Evolutionary conservation across 2,888 invertebrate genomes (phyloP).

Genomic region (Sminthurides aquaticus): DNA sequence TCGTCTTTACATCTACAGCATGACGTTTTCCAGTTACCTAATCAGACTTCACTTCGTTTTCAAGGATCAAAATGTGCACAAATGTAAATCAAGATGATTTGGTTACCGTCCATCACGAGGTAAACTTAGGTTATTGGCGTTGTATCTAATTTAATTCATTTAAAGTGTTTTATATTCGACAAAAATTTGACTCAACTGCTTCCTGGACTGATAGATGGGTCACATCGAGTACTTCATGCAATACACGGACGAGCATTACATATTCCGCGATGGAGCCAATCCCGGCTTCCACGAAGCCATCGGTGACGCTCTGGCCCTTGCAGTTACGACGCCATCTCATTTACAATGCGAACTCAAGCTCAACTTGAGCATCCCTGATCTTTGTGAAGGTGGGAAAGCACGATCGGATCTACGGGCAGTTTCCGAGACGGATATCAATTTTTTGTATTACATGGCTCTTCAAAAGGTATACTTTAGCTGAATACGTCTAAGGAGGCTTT

Average conservation of each 20-base stretch:
- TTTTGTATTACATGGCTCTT: slow-evolving; percentile 44
- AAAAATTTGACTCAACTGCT: too few species aligned
- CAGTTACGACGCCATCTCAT: slow-evolving; percentile 39
- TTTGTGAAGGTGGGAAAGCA: neutral
- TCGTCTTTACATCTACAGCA: neutral
- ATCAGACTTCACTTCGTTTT: slow-evolving; percentile 9
- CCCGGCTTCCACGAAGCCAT: slow-evolving; percentile 45
- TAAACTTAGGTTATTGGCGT: too few species aligned
- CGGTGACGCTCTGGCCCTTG: slow-evolving; percentile 45
- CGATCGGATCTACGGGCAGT: neutral
- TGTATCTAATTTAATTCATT: too few species aligned
- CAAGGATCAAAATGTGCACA: slow-evolving; percentile 64
- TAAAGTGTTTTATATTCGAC: too few species aligned
- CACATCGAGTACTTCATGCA: slow-evolving; percentile 69
- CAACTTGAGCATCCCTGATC: slow-evolving; percentile 2
- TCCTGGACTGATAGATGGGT: slow-evolving; percentile 55
- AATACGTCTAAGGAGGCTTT: too few species aligned
- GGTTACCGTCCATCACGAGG: slow-evolving; percentile 58
- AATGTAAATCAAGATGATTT: slow-evolving; percentile 53
- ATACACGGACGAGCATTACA: slow-evolving; percentile 61
- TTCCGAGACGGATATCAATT: slow-evolving; percentile 39
- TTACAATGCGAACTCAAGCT: slow-evolving; percentile 21
- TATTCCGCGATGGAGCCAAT: slow-evolving; percentile 18
- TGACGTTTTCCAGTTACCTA: neutral
- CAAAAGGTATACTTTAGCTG: slow-evolving; percentile 42